These are phyloP conservation scores for Hyalella azteca DNA, from an alignment of 2,888 invertebrate genomes.

Conservation along the genomic window DNA sequence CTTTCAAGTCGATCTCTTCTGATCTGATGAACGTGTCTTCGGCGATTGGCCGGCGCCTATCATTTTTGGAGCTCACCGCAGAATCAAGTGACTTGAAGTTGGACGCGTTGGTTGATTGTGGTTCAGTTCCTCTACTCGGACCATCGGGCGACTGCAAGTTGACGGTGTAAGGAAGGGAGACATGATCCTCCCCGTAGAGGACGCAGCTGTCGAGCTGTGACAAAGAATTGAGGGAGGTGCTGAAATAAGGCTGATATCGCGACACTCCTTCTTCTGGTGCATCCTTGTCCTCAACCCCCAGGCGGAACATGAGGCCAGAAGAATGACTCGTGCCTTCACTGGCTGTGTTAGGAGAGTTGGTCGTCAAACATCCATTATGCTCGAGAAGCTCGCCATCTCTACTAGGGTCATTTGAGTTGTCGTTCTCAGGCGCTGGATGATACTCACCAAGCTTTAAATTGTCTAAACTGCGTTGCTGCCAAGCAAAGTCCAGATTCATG, in stretches of 20 bases:
- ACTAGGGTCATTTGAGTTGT: neutral
- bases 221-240: constrained; percentile 47
- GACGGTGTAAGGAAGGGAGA: constrained; percentile 56
- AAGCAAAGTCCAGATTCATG: constrained; percentile 16
- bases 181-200: constrained; percentile 47
- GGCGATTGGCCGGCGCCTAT: neutral
- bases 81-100: neutral
- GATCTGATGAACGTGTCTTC: constrained; percentile 5
- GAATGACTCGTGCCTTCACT: neutral
- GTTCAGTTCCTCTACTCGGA: neutral
- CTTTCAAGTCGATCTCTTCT: constrained; percentile 13
- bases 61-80: neutral
- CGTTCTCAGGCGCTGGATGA: neutral
- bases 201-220: constrained; percentile 43
- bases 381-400: neutral
- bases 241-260: constrained; percentile 56
- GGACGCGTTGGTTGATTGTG: neutral
- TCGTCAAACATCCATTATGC: neutral
- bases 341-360: constrained; percentile 3
- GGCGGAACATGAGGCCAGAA: neutral
- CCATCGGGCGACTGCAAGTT: constrained; percentile 26
- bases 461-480: neutral
- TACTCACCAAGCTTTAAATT: neutral
- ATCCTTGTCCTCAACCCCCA: neutral
- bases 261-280: constrained; percentile 37